Evolutionary conservation across 2,797 vertebrate genomes (phyloP).

Genomic region (Agapornis canus): DNA sequence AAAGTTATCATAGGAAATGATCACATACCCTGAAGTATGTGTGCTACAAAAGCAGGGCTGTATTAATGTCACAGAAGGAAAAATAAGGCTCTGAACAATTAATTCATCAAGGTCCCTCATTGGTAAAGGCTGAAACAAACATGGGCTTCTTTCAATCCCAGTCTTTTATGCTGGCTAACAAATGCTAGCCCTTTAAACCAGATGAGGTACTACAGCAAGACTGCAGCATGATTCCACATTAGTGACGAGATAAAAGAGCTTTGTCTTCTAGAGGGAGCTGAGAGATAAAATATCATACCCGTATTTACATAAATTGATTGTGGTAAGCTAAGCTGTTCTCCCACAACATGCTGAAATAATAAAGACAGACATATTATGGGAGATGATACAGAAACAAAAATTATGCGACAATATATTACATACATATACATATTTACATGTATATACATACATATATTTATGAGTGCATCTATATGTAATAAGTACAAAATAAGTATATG

Average conservation of each 20-base stretch:
- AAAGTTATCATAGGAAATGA: not conserved
- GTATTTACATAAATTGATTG: not conserved
- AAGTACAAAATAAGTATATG: not conserved
- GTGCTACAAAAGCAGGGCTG: not conserved
- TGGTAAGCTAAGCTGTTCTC: not conserved
- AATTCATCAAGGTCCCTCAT: not conserved
- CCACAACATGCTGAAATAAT: not conserved
- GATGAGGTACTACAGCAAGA: not conserved
- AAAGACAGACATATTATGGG: not conserved
- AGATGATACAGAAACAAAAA: not conserved
- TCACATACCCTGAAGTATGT: not conserved
- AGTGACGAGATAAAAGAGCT: not conserved
- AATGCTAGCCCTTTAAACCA: not conserved
- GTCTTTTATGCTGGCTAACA: not conserved
- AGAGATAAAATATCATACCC: not conserved
- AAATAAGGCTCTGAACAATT: not conserved
- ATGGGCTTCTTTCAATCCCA: not conserved
- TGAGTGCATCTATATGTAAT: not conserved
- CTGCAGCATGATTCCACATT: not conserved
- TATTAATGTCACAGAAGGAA: not conserved
- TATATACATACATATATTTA: not conserved
- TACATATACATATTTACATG: rapidly evolving
- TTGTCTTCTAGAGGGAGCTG: not conserved
- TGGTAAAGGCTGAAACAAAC: not conserved
- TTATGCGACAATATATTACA: not conserved